Evolutionary conservation across 2,113 vertebrate species (phyloP), one percentile per base, ranked within the genome.

Genomic region (Strix uralensis): DNA sequence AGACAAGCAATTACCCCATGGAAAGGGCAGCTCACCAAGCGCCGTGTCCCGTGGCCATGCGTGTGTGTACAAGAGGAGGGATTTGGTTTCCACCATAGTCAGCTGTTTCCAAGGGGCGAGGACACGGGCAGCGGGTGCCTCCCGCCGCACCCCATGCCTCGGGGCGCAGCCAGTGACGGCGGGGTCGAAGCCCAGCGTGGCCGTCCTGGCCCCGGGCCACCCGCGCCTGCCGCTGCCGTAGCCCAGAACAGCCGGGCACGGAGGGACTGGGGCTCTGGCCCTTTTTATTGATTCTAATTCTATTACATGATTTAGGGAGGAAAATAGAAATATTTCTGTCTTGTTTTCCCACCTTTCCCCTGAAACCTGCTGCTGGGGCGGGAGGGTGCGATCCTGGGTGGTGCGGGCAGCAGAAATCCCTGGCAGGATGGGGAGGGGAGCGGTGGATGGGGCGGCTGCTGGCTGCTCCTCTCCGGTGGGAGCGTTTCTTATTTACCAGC

Each of bases 11-110:
- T 16, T 2, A 4, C 27, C 18, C 38, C 36, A 0, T 3, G 4
- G 29, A 15, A 15, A 19, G 66, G 44, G 47, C 15, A 25, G 26
- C 54, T 14, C 2, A 3, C 32, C 6, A 3, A 25, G 58, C 26
- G 5, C 42, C 3, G 1, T 1, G 10, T 16, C 74, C 81, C 7
- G 0, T 6, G 38, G 82, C 65, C 12, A 0, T 3, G 15, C 40
- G 12, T 23, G 57, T 30, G 58, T 44, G 65, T 34, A 2, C 67
- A 2, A 4, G 73, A 32, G 11, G 47, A 38, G 27, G 54, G 72
- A 47, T 73, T 57, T 40, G 66, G 55, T 40, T 79, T 29, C 58
- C 49, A 11, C 9, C 2, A 3, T 7, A 9, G 46, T 11, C 40
- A 13, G 61, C 36, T 79, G 58, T 58, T 85, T 27, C 67, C 16